Base-by-base conservation (phyloP, 2,888 invertebrate species). In the Platypus cylindrus region DNA sequence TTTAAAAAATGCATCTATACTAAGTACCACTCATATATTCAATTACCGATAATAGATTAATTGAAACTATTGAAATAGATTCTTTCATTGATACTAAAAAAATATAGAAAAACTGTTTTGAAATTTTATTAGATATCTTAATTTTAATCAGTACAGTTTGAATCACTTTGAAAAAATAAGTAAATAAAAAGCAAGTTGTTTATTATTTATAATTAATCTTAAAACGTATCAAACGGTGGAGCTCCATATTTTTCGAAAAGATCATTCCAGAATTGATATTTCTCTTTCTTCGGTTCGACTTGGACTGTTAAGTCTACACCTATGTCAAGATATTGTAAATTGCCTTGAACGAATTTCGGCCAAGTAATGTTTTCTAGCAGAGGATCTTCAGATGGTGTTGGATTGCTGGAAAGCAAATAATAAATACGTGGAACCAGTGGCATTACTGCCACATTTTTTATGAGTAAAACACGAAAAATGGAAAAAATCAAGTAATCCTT, bases 311-410 rank as follows among this genome's bases (percentile, higher is more conserved):
- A 14, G 15, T 27, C 27, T 9, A 7, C 13, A 13, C 13, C 7
- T 27, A 27, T 27, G 9, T 27, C 15, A 5, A 27, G 14, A 13
- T 14, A 27, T 14, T 27, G 13, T 5, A 27, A 27, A 3, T 12
- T 16, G 4, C 14, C 27, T 5, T 13, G 27, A 15, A 15, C 15
- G n/a, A 27, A 3, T 4, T 11, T 17, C 13, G 41, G 40, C 45
- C 45, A 45, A 8, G 17, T 33, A 3, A 43, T n/a, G 32, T 45
- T 45, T 36, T 41, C 20, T 12, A 43, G 14, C 7, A 45, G 31
- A 18, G 36, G 31, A 13, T 41, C 41, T 11, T 22, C 15, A 18
- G 36, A 35, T n/a, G 43, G 43, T 17, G 45, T 45, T 9, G 43
- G 45, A 27, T 41, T 37, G n/a, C 36, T 43, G 24, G 17, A 38